Evolutionary conservation across 2,888 invertebrate genomes (phyloP).

Genomic region (Trichopoda pennipes): DNA sequence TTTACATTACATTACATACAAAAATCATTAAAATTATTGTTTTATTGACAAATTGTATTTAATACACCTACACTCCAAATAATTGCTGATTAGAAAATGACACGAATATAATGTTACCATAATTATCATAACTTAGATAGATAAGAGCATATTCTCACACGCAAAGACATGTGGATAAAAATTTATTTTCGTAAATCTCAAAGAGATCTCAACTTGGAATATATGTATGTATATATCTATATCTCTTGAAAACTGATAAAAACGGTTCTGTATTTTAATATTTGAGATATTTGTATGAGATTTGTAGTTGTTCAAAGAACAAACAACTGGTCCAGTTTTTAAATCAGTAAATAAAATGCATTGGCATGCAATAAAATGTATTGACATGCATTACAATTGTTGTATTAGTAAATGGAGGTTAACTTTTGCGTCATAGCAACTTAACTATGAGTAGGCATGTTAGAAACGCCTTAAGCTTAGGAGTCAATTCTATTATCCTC

Average conservation of each 20-base stretch:
- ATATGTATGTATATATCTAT: background rate
- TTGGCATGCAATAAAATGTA: slow-evolving; percentile 26
- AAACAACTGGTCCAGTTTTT: slow-evolving; percentile 43
- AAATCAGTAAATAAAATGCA: slow-evolving; percentile 1
- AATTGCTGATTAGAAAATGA: background rate
- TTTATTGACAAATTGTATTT: slow-evolving; percentile 5
- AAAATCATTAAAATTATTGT: background rate
- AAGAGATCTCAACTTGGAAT: background rate
- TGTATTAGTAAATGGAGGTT: slow-evolving; percentile 23
- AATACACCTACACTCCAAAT: too few species aligned
- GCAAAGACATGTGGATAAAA: too few species aligned
- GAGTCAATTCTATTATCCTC: slow-evolving; percentile 41
- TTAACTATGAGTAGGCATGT: slow-evolving; percentile 29
- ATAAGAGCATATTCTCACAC: too few species aligned
- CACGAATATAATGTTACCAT: slow-evolving; percentile 7
- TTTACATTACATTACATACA: background rate
- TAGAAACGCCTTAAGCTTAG: slow-evolving; percentile 41
- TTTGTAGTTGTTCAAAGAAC: slow-evolving; percentile 25
- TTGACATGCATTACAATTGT: slow-evolving; percentile 32
- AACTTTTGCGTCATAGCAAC: slow-evolving; percentile 17
- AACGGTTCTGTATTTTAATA: background rate
- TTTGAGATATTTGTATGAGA: slow-evolving; percentile 10
- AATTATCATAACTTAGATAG: too few species aligned
- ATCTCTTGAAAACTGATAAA: background rate
- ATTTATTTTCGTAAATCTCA: too few species aligned